These are phyloP conservation scores for Barypeithes pellucidus DNA, from an alignment of 2,888 invertebrate species.

Conservation along the genomic window DNA sequence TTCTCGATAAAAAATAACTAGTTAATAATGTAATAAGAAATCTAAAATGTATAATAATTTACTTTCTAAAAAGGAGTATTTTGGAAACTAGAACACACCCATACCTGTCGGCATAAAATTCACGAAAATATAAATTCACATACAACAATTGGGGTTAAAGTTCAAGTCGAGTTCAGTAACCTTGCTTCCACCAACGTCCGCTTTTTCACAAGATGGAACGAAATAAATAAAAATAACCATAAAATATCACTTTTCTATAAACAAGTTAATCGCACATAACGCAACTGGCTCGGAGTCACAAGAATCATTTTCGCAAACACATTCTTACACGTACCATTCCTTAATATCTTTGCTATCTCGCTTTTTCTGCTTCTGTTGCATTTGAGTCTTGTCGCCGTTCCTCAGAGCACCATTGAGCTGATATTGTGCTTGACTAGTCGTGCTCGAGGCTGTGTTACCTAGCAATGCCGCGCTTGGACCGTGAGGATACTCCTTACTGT, in stretches of 20 bases:
- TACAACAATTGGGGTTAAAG: slow-evolving; percentile 10
- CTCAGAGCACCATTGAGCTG: slow-evolving; percentile 73
- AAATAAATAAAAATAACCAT: slow-evolving; percentile 32
- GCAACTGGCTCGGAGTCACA: slow-evolving; percentile 67
- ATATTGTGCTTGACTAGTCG: slow-evolving; percentile 72
- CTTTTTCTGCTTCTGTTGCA: slow-evolving; percentile 74
- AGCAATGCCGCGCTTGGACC: slow-evolving; percentile 87
- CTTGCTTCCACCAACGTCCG: not conserved
- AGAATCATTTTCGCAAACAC: slow-evolving; percentile 32
- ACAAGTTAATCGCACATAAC: slow-evolving; percentile 37
- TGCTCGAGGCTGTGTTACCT: slow-evolving; percentile 73
- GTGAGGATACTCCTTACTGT: slow-evolving; percentile 82
- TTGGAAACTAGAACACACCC: not conserved
- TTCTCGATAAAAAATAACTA: too few relatives aligned
- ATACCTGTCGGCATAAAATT: not conserved
- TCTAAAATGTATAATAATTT: too few relatives aligned
- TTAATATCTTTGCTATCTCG: slow-evolving; percentile 91
- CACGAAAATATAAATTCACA: slow-evolving; percentile 8
- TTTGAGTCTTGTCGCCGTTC: slow-evolving; percentile 70
- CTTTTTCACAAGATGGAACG: slow-evolving; percentile 6
- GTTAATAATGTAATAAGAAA: too few relatives aligned
- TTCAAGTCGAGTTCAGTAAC: not conserved
- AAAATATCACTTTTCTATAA: slow-evolving; percentile 52
- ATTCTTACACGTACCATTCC: slow-evolving; percentile 92
- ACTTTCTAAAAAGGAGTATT: not conserved